Evolutionary conservation across 2,113 vertebrate genomes (phyloP).

Genomic region (Bujurquina vittata): DNA sequence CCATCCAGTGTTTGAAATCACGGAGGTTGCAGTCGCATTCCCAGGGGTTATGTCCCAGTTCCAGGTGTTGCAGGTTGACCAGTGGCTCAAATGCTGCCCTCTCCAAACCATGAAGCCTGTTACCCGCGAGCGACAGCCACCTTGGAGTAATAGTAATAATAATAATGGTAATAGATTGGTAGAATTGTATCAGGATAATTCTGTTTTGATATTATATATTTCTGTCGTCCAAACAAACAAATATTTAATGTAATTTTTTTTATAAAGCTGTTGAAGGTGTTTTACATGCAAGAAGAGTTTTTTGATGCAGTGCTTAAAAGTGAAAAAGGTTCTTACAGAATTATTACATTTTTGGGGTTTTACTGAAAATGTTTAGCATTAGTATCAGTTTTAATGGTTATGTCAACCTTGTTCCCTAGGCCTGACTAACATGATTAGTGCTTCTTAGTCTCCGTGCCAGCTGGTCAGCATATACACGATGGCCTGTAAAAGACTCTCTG

Average conservation of each 20-base stretch:
- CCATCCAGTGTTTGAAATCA: slow-evolving; percentile 99
- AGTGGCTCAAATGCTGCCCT: slow-evolving; percentile 95
- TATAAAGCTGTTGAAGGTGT: too few relatives aligned
- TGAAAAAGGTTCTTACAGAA: not conserved
- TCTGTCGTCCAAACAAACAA: too few relatives aligned
- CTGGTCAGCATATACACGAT: not conserved
- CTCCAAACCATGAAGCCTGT: slow-evolving; percentile 92
- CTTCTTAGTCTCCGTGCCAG: not conserved
- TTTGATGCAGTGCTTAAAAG: not conserved
- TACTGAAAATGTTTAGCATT: not conserved
- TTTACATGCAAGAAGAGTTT: too few relatives aligned
- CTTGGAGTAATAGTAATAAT: slow-evolving; percentile 33
- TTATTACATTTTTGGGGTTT: not conserved
- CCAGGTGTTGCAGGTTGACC: slow-evolving; percentile 88
- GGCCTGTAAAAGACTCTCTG: too few relatives aligned
- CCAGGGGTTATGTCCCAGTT: slow-evolving; percentile 96
- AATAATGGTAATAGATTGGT: not conserved
- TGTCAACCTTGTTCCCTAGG: not conserved
- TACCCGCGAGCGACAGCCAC: slow-evolving; percentile 92
- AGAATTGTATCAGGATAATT: not conserved
- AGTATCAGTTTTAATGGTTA: not conserved
- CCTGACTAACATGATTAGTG: not conserved
- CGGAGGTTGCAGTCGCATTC: slow-evolving; percentile 97
- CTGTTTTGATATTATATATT: not conserved
- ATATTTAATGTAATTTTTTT: too few relatives aligned